Base-by-base conservation (phyloP, 2,888 invertebrate genomes). In the Disparrhopalites patrizii region DNA sequence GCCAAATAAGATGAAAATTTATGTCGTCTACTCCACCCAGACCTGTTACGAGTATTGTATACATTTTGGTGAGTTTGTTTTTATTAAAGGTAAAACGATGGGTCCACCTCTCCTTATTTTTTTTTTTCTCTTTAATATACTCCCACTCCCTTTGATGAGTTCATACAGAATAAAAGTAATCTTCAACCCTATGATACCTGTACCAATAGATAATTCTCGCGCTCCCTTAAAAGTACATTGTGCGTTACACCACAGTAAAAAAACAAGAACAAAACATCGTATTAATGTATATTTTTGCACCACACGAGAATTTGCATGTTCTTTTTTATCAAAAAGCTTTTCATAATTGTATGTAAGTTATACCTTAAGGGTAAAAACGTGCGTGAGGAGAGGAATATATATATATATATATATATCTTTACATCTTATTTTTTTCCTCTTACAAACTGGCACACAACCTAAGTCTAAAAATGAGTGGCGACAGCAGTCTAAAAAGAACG, bases 201-300 rank as follows among this genome's bases (percentile, higher is more conserved):
- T 40, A 5, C 15, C 40, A 40, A 3, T n/a, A n/a, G n/a, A n/a
- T n/a, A n/a, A n/a, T n/a, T n/a, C n/a, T n/a, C n/a, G n/a, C n/a
- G n/a, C n/a, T n/a, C n/a, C n/a, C n/a, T n/a, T n/a, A n/a, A n/a
- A n/a, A n/a, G n/a, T n/a, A n/a, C n/a, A n/a, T n/a, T n/a, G n/a
- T n/a, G n/a, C n/a, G n/a, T n/a, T n/a, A n/a, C n/a, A n/a, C n/a
- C n/a, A n/a, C 40, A 5, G 3, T 4, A 7, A 18, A 40, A 40
- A 40, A 4, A 3, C 5, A 40, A 54, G 27, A 54, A 52, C 54
- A 36, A 30, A 54, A 33, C 33, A 52, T 27, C 54, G 18, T 51
- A 51, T 62, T 30, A 30, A 56, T 62, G 43, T 56, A 56, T 43
- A 62, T 62, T n/a, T n/a, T n/a, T n/a, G n/a, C n/a, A n/a, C n/a